A percentile compares a stretch with the other conserved stretches of the same genome.
phyloP scores from a whole-genome alignment of 2,888 invertebrate genomes.

The Heliconius aoede region DNA sequence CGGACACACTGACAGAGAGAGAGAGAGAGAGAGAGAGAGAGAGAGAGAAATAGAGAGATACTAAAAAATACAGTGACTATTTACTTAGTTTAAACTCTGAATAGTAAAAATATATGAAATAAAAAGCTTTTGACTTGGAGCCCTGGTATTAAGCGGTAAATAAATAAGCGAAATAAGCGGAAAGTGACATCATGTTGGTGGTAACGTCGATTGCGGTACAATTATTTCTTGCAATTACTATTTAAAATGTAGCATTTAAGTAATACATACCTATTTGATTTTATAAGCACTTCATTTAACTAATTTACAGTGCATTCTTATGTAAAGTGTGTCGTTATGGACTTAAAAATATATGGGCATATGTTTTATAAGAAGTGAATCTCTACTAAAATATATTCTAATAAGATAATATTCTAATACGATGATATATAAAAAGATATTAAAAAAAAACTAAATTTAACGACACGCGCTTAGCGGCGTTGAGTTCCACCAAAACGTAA shows the following conservation, averaged over 20 bases:
- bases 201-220: slow-evolving; percentile 54
- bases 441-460: no score
- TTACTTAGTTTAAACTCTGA: background rate
- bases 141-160: slow-evolving; percentile 45
- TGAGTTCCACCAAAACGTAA: background rate
- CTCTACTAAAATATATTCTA: no score
- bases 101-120: background rate
- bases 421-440: no score
- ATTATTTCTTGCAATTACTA: slow-evolving; percentile 54
- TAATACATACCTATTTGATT: slow-evolving; percentile 36
- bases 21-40: no score
- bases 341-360: no score
- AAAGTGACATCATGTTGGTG: slow-evolving; percentile 56
- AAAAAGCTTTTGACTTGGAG: slow-evolving; percentile 1
- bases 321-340: background rate
- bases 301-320: no score
- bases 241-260: slow-evolving; percentile 30
- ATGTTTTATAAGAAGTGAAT: no score
- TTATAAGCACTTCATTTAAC: slow-evolving; percentile 25
- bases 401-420: no score
- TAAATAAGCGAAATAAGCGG: slow-evolving; percentile 51
- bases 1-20: no score
- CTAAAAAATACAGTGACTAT: no score
- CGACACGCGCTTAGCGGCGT: no score
- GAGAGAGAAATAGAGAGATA: no score